Conservation (phyloP, 2,113 vertebrate species). For the Terrapene triunguis region DNA sequence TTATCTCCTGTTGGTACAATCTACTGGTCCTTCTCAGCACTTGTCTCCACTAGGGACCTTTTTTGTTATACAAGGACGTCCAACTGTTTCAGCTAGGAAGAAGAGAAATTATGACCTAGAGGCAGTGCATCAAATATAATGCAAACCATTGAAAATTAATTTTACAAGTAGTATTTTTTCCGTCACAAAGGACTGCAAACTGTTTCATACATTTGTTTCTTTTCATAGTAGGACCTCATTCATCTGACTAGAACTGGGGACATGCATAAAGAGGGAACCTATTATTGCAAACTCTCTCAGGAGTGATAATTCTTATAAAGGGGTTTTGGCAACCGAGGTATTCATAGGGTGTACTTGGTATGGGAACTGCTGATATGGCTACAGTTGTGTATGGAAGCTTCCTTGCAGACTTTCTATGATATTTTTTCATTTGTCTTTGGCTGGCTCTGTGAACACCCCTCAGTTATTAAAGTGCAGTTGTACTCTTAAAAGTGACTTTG, state of each 20-base stretch:
- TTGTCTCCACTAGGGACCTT: not conserved
- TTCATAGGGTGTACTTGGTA: not conserved
- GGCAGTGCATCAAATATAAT: not conserved
- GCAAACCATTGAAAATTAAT: not conserved
- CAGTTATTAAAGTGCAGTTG: not conserved
- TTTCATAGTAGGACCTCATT: not conserved
- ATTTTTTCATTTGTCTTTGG: not conserved
- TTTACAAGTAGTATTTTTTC: not conserved
- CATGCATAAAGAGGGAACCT: not conserved
- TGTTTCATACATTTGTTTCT: not conserved
- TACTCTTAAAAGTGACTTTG: not conserved
- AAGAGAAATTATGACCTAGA: not conserved
- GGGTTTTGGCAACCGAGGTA: not conserved
- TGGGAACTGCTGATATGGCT: not conserved
- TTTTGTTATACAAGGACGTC: not conserved
- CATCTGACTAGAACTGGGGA: not conserved
- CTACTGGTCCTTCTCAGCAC: not conserved
- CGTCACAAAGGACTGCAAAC: not conserved
- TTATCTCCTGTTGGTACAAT: not conserved
- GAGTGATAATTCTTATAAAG: not conserved
- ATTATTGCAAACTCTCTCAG: not conserved
- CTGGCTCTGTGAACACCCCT: not conserved
- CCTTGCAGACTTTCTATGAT: not conserved
- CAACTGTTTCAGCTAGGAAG: not conserved
- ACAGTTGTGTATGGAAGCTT: not conserved